phyloP scores from a whole-genome alignment of 2,888 invertebrate genomes.

The Chloroclysta siterata region DNA sequence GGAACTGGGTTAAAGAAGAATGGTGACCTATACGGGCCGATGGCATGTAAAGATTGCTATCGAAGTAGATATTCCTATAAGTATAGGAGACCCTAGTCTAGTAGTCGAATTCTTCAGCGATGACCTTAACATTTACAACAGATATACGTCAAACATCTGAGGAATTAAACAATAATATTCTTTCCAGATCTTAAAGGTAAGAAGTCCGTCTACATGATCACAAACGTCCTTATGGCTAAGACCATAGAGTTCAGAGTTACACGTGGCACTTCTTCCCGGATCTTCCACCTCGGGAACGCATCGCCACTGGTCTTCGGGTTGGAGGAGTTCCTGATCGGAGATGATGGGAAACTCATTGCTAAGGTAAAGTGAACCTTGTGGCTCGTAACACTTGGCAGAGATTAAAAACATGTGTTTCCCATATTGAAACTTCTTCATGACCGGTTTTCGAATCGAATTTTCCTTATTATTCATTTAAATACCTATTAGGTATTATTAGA shows the following conservation, averaged over 20 bases:
- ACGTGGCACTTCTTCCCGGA: slow-evolving; percentile 74
- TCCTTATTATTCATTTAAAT: no score
- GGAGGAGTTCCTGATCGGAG: slow-evolving; percentile 75
- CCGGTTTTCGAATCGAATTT: no score
- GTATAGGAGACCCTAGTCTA: no score
- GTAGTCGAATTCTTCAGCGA: no score
- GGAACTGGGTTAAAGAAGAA: no score
- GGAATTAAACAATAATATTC: not conserved
- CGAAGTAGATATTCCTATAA: no score
- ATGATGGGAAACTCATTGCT: slow-evolving; percentile 74
- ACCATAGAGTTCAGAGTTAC: slow-evolving; percentile 82
- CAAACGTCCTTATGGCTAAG: slow-evolving; percentile 78
- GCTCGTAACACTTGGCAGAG: not conserved
- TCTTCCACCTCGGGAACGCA: slow-evolving; percentile 80
- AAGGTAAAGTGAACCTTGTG: slow-evolving; percentile 56
- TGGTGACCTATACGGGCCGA: no score
- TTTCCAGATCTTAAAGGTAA: slow-evolving; percentile 76
- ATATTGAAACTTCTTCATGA: not conserved
- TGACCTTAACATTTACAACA: no score
- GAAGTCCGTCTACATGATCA: slow-evolving; percentile 81
- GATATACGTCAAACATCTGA: no score
- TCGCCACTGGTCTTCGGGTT: slow-evolving; percentile 79
- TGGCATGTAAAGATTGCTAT: no score
- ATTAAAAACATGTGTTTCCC: not conserved
- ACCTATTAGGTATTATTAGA: not conserved